These are phyloP conservation scores for Rhorus exstirpatorius DNA, from an alignment of 2,888 invertebrate species.

Conservation along the genomic window DNA sequence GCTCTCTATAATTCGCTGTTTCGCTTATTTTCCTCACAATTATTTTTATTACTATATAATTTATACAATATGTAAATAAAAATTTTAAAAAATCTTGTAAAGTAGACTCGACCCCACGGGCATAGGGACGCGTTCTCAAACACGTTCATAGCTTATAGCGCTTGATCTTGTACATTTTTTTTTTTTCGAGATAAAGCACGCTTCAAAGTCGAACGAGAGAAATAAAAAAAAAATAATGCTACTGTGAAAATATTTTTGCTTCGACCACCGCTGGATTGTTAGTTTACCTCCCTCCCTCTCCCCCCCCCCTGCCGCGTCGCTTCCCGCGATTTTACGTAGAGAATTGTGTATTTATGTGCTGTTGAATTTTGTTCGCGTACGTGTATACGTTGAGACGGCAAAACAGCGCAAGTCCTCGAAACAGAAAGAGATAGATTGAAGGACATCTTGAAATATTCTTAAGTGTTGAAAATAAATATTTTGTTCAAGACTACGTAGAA, in stretches of 20 bases:
- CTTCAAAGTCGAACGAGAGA: no score
- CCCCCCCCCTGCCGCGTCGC: not conserved
- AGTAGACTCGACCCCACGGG: no score
- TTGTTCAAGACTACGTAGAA: constrained; percentile 71
- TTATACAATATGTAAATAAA: no score
- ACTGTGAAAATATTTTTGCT: no score
- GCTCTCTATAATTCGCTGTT: constrained; percentile 75
- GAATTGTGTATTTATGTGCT: not conserved
- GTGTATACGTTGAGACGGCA: constrained; percentile 16
- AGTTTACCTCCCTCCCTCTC: no score
- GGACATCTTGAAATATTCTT: constrained; percentile 46
- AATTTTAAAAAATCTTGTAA: no score
- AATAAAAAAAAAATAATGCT: no score
- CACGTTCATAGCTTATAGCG: no score
- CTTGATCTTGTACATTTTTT: no score
- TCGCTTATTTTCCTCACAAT: constrained; percentile 29
- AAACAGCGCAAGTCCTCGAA: constrained; percentile 24
- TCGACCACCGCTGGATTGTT: no score
- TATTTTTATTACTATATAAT: constrained; percentile 37
- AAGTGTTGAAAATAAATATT: constrained; percentile 67
- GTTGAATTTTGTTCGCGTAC: not conserved
- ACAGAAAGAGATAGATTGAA: constrained; percentile 13
- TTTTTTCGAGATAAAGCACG: no score
- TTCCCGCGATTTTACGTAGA: not conserved
- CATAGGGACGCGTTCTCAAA: no score